A percentile compares a stretch with the other conserved stretches of the same genome.
These are phyloP conservation scores for Junco hyemalis DNA, from an alignment of 2,113 vertebrate species.

Conservation along the genomic window DNA sequence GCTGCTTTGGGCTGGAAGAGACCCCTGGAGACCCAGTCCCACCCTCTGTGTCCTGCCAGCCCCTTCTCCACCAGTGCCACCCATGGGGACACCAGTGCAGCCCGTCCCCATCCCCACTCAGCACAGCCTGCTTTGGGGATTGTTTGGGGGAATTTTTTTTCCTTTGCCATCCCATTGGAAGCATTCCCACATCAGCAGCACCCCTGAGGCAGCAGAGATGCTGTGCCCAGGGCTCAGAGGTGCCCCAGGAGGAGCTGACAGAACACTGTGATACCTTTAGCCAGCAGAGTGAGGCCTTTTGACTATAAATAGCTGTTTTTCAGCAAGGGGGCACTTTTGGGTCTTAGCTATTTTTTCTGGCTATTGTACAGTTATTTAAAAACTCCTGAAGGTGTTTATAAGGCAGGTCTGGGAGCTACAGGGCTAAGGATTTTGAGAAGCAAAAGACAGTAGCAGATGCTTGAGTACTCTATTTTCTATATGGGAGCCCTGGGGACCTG, in stretches of 20 bases:
- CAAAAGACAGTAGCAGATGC: not conserved
- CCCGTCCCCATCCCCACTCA: not conserved
- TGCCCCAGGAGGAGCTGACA: not conserved
- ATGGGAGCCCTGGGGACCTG: not conserved
- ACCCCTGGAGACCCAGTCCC: not conserved
- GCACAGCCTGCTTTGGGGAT: fast-evolving
- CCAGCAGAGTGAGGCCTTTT: conserved; percentile 6
- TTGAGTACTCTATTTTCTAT: not conserved
- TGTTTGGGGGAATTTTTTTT: too few species aligned
- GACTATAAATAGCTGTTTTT: conserved; percentile 13
- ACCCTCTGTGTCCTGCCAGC: not conserved
- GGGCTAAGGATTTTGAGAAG: not conserved
- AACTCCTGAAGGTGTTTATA: not conserved
- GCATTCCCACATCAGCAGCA: not conserved
- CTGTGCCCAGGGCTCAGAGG: not conserved
- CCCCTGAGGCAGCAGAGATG: not conserved
- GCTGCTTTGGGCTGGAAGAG: not conserved
- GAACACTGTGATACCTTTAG: conserved; percentile 54
- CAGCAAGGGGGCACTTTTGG: conserved; percentile 7
- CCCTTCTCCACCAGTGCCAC: not conserved
- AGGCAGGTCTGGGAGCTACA: not conserved
- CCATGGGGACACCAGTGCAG: fast-evolving
- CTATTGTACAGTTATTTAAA: conserved; percentile 18
- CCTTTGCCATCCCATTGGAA: not conserved
- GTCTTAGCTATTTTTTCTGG: conserved; percentile 11